A percentile compares a stretch with the other conserved stretches of the same genome.
These are phyloP conservation scores for Diarsia mendica DNA, from an alignment of 2,888 invertebrate species.

Conservation along the genomic window DNA sequence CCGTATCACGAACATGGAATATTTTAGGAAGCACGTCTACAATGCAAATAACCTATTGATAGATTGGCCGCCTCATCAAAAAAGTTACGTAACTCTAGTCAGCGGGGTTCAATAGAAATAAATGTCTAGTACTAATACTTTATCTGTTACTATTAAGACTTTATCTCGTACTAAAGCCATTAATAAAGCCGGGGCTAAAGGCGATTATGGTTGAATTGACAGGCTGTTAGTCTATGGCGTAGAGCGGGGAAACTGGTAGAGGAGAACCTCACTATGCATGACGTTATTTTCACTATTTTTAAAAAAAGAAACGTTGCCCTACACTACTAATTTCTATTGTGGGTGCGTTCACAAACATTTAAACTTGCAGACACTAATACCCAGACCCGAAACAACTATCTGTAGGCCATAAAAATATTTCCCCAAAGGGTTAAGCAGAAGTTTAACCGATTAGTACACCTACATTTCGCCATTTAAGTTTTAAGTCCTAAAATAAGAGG, in stretches of 20 bases:
- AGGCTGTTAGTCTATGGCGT: slow-evolving; percentile 38
- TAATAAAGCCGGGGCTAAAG: slow-evolving; percentile 45
- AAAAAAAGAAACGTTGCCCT: no score
- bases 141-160: slow-evolving; percentile 28
- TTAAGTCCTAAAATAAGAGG: no score
- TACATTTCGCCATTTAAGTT: no score
- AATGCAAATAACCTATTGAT: slow-evolving; percentile 2
- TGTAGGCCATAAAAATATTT: no score
- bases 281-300: no score
- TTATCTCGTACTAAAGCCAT: slow-evolving; percentile 42
- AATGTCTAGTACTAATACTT: slow-evolving; percentile 24
- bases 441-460: no score
- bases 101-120: slow-evolving; percentile 28
- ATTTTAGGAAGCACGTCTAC: background rate
- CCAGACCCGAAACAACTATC: no score
- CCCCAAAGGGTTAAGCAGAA: no score
- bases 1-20: background rate
- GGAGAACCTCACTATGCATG: no score
- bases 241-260: slow-evolving; percentile 13
- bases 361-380: no score
- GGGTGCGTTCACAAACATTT: no score
- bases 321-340: no score
- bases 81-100: slow-evolving; percentile 23
- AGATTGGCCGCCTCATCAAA: slow-evolving; percentile 6
- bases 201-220: slow-evolving; percentile 43